phyloP scores from a whole-genome alignment of 2,888 invertebrate genomes.

The Sycophila texana region DNA sequence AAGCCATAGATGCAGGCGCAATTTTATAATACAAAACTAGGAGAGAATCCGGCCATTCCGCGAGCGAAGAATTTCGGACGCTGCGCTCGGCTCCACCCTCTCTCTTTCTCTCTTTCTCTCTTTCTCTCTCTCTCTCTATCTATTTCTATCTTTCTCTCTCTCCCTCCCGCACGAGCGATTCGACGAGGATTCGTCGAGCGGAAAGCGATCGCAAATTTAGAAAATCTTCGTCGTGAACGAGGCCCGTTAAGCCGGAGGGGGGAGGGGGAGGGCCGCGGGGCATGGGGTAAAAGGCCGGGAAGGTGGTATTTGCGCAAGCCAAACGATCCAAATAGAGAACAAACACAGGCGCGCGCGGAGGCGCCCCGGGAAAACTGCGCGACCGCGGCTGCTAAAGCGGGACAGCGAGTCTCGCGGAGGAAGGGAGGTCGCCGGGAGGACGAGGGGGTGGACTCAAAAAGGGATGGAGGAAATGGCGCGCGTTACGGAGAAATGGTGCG shows the following conservation, averaged over 20 bases:
- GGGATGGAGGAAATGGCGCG: constrained; percentile 75
- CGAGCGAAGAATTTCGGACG: constrained; percentile 29
- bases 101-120: constrained; percentile 31
- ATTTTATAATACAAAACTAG: constrained; percentile 55
- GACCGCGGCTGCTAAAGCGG: constrained; percentile 54
- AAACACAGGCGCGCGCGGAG: constrained; percentile 60
- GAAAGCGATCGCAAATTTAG: constrained; percentile 66
- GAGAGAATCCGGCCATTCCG: constrained; percentile 49
- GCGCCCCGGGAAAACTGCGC: constrained; percentile 38
- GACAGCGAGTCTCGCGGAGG: constrained; percentile 47
- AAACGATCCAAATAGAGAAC: constrained; percentile 75
- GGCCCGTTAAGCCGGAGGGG: constrained; percentile 55
- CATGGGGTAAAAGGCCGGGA: constrained; percentile 60
- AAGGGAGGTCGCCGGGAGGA: constrained; percentile 12
- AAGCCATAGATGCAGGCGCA: constrained; percentile 16
- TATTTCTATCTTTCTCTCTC: constrained; percentile 27
- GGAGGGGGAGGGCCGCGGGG: constrained; percentile 56
- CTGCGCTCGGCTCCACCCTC: constrained; percentile 15
- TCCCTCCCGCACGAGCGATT: constrained; percentile 56
- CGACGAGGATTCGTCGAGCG: constrained; percentile 60
- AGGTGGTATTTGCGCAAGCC: constrained; percentile 74
- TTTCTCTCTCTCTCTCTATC: constrained; percentile 24
- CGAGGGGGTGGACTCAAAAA: constrained; percentile 63
- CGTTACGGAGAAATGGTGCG: constrained; percentile 76
- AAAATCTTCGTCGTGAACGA: constrained; percentile 65